phyloP scores from a whole-genome alignment of 2,888 invertebrate genomes.

The Lithophane ornitopus region DNA sequence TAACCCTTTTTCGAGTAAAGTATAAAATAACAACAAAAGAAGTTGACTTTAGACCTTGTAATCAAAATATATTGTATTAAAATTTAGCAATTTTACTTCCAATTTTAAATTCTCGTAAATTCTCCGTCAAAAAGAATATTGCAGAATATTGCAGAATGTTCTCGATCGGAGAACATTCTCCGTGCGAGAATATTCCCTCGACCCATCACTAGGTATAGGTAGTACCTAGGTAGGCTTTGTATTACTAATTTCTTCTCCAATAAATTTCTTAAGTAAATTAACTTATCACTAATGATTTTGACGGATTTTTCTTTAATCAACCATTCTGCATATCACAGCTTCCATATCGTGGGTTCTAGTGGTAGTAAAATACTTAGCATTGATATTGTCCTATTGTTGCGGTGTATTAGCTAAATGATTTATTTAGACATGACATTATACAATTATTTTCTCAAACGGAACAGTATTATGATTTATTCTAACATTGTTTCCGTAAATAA shows the following conservation, averaged over 20 bases:
- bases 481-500: conserved; percentile 17
- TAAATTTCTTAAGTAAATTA: neutral
- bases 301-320: neutral
- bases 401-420: neutral
- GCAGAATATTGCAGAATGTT: too few species aligned
- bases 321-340: neutral
- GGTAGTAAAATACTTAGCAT: neutral
- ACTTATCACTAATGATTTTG: neutral
- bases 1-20: too few species aligned
- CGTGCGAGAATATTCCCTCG: too few species aligned
- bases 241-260: neutral
- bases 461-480: conserved; percentile 23
- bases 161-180: too few species aligned
- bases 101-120: too few species aligned
- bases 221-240: too few species aligned
- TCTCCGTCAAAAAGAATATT: too few species aligned
- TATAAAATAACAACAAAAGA: too few species aligned
- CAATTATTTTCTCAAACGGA: neutral
- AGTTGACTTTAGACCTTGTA: too few species aligned
- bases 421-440: conserved; percentile 8
- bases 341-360: neutral
- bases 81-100: too few species aligned
- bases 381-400: conserved; percentile 10
- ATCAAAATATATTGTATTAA: too few species aligned
- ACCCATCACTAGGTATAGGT: too few species aligned